Evolutionary conservation across 2,888 invertebrate species (phyloP).

Genomic region (Aspidiotus rigidus): DNA sequence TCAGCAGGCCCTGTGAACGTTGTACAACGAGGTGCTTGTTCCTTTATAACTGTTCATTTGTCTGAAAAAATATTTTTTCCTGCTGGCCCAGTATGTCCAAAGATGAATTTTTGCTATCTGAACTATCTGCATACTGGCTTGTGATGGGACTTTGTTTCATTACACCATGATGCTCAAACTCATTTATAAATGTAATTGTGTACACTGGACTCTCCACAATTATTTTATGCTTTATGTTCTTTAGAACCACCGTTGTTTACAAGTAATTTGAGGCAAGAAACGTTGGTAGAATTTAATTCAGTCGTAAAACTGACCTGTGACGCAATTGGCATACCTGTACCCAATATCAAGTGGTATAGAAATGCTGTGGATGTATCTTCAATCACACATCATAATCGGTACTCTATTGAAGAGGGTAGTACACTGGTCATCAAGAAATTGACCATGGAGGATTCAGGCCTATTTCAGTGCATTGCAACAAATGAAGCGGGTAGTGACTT

Average conservation of each 20-base stretch:
- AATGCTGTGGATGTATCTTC: conserved; percentile 49
- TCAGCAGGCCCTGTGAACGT: too few species aligned
- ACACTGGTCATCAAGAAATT: conserved; percentile 70
- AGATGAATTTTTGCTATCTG: too few species aligned
- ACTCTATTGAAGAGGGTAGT: conserved; percentile 69
- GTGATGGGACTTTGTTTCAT: too few species aligned
- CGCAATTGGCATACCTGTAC: conserved; percentile 75
- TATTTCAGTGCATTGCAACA: conserved; percentile 87
- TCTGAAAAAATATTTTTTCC: too few species aligned
- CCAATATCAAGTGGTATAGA: conserved; percentile 78
- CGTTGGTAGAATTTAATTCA: conserved; percentile 74
- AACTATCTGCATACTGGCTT: too few species aligned
- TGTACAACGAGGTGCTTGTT: too few species aligned
- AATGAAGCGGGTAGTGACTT: conserved; percentile 88
- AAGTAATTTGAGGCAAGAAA: conserved; percentile 63
- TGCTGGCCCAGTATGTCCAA: too few species aligned
- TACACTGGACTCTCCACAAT: too few species aligned
- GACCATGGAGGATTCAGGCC: conserved; percentile 76
- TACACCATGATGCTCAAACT: too few species aligned
- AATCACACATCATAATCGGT: conserved; percentile 47
- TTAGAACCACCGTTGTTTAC: conserved; percentile 68
- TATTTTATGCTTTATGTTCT: conserved; percentile 22
- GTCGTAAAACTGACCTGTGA: conserved; percentile 73
- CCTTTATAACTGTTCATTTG: too few species aligned
- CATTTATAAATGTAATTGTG: too few species aligned